Conservation (phyloP, 2,113 vertebrate genomes). For the Micronycteris hirsuta region DNA sequence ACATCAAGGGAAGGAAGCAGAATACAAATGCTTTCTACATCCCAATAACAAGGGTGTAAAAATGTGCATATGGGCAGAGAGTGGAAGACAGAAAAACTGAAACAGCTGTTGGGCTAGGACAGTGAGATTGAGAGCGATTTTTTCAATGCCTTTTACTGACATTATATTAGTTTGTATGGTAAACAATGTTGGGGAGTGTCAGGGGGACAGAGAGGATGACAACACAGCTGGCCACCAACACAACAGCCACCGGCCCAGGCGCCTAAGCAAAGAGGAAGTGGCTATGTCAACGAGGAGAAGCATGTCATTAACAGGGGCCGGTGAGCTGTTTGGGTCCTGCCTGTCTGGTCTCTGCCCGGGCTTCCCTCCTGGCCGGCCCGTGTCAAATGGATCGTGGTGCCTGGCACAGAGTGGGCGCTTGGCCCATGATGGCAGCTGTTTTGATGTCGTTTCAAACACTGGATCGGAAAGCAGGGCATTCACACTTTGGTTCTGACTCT, state of each 20-base stretch:
- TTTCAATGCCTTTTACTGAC: conserved; percentile 28
- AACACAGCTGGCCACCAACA: conserved; percentile 57
- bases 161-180: conserved; percentile 54
- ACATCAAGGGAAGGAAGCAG: conserved; percentile 4
- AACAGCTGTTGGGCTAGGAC: conserved; percentile 60
- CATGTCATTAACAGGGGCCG: not conserved
- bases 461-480: not conserved
- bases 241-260: not conserved
- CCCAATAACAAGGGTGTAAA: conserved; percentile 40
- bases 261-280: not conserved
- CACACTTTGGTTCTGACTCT: not conserved
- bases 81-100: conserved; percentile 46
- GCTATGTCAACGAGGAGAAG: not conserved
- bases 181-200: conserved; percentile 51
- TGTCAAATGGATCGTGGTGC: not conserved
- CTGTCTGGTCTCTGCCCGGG: not conserved
- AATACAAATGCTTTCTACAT: not conserved
- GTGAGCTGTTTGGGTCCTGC: not conserved
- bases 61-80: conserved; percentile 50
- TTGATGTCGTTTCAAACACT: not conserved
- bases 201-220: not conserved
- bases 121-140: not conserved
- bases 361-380: not conserved
- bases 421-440: not conserved
- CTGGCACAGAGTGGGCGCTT: not conserved